These are phyloP conservation scores for Lethenteron camtschaticum DNA, from an alignment of 2,113 vertebrate genomes.

Conservation along the genomic window DNA sequence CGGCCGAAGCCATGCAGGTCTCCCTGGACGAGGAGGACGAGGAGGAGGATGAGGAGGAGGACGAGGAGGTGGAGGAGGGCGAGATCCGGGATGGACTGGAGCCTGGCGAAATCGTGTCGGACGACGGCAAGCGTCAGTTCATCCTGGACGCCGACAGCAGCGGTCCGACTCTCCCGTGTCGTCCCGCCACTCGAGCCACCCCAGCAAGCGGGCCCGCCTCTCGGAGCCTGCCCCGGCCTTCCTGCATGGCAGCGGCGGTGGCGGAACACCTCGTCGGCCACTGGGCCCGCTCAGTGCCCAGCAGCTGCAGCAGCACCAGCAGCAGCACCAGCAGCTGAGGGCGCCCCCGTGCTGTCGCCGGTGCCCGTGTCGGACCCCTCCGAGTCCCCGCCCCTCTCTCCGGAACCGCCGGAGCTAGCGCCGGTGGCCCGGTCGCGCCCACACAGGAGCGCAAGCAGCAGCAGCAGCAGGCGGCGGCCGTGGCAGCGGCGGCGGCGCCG, in stretches of 20 bases:
- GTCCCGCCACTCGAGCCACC: not conserved
- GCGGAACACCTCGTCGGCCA: conserved; percentile 26
- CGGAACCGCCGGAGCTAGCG: conserved; percentile 41
- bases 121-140: not conserved
- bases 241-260: too few relatives aligned
- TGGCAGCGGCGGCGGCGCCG: too few relatives aligned
- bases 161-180: not conserved
- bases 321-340: conserved; percentile 2
- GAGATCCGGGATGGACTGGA: conserved; percentile 6
- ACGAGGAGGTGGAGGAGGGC: conserved; percentile 3
- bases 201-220: too few relatives aligned
- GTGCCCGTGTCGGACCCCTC: conserved; percentile 43
- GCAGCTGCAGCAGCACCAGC: conserved; percentile 34
- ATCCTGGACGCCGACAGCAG: conserved; percentile 1
- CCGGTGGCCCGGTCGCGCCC: conserved; percentile 31
- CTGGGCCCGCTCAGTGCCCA: conserved; percentile 80
- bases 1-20: conserved; percentile 95
- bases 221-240: too few relatives aligned
- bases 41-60: conserved; percentile 69
- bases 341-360: conserved; percentile 53
- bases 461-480: too few relatives aligned
- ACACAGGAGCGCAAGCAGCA: too few relatives aligned
- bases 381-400: conserved; percentile 36
- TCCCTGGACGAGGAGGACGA: conserved; percentile 55
- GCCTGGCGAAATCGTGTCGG: conserved; percentile 2